Percentiles rank a stretch among this genome's conserved stretches.
Evolutionary conservation across 1,140 invertebrate genomes (phyloP).

Genomic region (Zelostemma sp.): DNA sequence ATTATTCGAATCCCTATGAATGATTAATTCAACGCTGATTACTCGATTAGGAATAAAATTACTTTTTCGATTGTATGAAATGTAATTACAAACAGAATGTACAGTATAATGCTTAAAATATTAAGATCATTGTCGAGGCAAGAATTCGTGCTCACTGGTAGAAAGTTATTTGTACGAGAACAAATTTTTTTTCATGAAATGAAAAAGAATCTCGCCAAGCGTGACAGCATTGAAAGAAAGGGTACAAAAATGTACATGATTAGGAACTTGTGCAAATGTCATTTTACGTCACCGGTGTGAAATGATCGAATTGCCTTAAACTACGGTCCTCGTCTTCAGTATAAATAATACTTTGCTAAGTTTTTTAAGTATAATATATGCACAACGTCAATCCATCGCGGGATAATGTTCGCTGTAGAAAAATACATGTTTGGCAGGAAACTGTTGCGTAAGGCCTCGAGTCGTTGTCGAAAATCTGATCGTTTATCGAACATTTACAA

Average conservation of each 20-base stretch:
- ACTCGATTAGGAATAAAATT: no score
- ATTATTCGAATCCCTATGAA: no score
- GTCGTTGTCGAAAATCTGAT: neutral
- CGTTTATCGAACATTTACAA: neutral
- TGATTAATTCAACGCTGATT: no score
- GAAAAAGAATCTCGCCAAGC: neutral
- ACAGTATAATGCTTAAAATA: no score
- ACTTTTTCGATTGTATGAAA: no score
- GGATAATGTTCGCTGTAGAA: slow-evolving; percentile 1
- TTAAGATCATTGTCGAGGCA: neutral
- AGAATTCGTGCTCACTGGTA: slow-evolving; percentile 1
- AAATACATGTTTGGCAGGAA: slow-evolving; percentile 19
- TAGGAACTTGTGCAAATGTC: slow-evolving; percentile 30
- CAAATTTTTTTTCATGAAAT: neutral
- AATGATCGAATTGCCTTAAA: slow-evolving; percentile 5
- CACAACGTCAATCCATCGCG: slow-evolving; percentile 3
- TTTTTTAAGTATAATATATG: slow-evolving; percentile 9
- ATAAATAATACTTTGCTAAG: slow-evolving; percentile 10
- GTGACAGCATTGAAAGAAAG: no score
- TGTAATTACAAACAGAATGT: no score
- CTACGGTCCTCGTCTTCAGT: slow-evolving; percentile 6
- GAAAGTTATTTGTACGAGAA: neutral
- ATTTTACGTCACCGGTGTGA: slow-evolving; percentile 7
- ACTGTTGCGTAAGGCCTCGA: slow-evolving; percentile 19
- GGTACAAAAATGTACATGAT: slow-evolving; percentile 2